These are phyloP conservation scores for Agrilus mali DNA, from an alignment of 2,888 invertebrate species.

Conservation along the genomic window DNA sequence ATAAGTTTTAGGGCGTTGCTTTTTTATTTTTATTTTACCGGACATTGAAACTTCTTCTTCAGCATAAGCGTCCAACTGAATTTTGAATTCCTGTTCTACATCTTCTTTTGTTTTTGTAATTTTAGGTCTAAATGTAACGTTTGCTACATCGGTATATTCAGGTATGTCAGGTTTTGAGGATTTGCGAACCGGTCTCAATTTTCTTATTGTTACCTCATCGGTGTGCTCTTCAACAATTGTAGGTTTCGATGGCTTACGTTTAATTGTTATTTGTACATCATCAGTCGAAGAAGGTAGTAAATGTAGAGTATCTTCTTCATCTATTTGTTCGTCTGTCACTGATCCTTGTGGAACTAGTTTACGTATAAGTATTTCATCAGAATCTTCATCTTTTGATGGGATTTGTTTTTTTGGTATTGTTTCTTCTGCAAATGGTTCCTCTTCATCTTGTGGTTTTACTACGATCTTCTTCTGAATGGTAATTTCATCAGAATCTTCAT, in stretches of 20 bases:
- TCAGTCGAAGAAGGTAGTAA: conserved; percentile 6
- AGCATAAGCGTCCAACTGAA: conserved; percentile 71
- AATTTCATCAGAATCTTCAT: conserved; percentile 36
- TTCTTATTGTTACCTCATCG: conserved; percentile 61
- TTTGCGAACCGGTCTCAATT: conserved; percentile 54
- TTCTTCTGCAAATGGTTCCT: conserved; percentile 20
- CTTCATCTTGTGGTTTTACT: conserved; percentile 20
- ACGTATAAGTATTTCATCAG: conserved; percentile 32
- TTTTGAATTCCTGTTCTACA: conserved; percentile 82
- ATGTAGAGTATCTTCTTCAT: conserved; percentile 18
- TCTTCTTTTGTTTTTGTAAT: conserved; percentile 69
- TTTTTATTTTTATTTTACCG: conserved; percentile 68
- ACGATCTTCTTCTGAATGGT: conserved; percentile 27
- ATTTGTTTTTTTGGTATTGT: conserved; percentile 12
- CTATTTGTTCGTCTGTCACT: conserved; percentile 16
- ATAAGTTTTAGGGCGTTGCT: conserved; percentile 58
- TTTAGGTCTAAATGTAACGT: conserved; percentile 68
- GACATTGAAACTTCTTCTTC: conserved; percentile 82
- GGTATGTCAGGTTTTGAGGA: conserved; percentile 50
- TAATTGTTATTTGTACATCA: conserved; percentile 38
- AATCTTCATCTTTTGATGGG: conserved; percentile 28
- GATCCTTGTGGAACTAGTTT: conserved; percentile 20
- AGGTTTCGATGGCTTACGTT: conserved; percentile 38
- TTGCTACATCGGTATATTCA: conserved; percentile 63
- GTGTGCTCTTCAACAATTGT: conserved; percentile 44